A percentile compares a stretch with the other conserved stretches of the same genome.
These are phyloP conservation scores for Molothrus ater DNA, from an alignment of 2,797 vertebrate species.

Conservation along the genomic window DNA sequence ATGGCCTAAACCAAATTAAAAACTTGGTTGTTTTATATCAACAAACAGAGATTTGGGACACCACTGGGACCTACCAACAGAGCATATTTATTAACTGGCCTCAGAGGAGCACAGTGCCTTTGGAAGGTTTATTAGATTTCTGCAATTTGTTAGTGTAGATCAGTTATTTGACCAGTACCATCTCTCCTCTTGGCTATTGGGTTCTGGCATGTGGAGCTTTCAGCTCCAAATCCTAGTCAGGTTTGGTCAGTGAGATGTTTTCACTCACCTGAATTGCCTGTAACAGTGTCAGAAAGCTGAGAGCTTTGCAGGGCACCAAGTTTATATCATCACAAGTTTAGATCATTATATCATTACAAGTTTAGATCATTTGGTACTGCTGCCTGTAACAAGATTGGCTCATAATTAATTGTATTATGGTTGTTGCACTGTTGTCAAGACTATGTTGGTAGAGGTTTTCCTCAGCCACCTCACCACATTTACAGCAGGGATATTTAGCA, in stretches of 20 bases:
- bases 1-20: not conserved
- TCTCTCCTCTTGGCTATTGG: not conserved
- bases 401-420: not conserved
- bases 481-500: not conserved
- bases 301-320: not conserved
- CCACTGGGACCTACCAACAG: not conserved
- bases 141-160: not conserved
- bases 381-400: not conserved
- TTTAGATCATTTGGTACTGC: not conserved
- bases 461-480: not conserved
- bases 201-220: not conserved
- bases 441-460: not conserved
- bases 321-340: not conserved
- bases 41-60: not conserved
- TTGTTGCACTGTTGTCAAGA: not conserved
- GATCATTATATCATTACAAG: not conserved
- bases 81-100: not conserved
- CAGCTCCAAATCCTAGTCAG: not conserved
- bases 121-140: not conserved
- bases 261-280: not conserved
- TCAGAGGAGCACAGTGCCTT: not conserved
- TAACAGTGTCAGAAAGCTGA: not conserved
- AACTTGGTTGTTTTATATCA: not conserved
- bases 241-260: not conserved
- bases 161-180: not conserved